These are phyloP conservation scores for Hyperoplus lanceolatus DNA, from an alignment of 2,797 vertebrate species.

Conservation along the genomic window DNA sequence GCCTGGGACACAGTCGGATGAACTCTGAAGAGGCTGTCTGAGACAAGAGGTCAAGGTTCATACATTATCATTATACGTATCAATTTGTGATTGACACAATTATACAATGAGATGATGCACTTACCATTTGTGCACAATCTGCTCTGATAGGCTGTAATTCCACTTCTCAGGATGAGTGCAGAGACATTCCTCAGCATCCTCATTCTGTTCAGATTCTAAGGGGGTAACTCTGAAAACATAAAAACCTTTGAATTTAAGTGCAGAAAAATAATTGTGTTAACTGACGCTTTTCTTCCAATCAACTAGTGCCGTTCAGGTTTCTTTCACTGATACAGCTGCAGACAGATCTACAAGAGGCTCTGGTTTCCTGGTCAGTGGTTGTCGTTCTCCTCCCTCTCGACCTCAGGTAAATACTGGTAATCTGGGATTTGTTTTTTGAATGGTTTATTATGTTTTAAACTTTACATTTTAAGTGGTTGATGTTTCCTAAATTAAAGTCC, in stretches of 20 bases:
- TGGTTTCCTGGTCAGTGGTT: background rate
- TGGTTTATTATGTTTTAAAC: background rate
- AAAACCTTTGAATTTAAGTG: background rate
- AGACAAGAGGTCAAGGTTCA: slow-evolving; percentile 20
- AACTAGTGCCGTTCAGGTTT: slow-evolving; percentile 1
- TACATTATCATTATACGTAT: background rate
- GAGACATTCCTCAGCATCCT: slow-evolving; percentile 74
- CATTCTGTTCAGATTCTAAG: slow-evolving; percentile 48
- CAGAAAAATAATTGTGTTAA: background rate
- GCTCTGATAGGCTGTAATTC: slow-evolving; percentile 65
- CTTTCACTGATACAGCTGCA: slow-evolving; percentile 4
- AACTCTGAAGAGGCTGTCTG: slow-evolving; percentile 86
- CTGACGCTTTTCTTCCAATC: slow-evolving; percentile 8
- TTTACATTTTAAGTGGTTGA: background rate
- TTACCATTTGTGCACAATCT: slow-evolving; percentile 76
- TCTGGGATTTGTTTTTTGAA: background rate
- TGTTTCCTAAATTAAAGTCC: background rate
- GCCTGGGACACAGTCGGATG: slow-evolving; percentile 88
- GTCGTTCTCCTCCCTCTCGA: too few species aligned
- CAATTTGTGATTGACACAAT: too few species aligned
- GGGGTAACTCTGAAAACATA: slow-evolving; percentile 32
- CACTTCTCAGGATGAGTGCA: slow-evolving; percentile 66
- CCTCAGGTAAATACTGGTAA: background rate
- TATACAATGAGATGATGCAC: background rate
- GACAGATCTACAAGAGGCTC: background rate